A percentile compares a stretch with the other conserved stretches of the same genome.
These are phyloP conservation scores for Eurystomus gularis DNA, from an alignment of 2,113 vertebrate species.

Conservation along the genomic window DNA sequence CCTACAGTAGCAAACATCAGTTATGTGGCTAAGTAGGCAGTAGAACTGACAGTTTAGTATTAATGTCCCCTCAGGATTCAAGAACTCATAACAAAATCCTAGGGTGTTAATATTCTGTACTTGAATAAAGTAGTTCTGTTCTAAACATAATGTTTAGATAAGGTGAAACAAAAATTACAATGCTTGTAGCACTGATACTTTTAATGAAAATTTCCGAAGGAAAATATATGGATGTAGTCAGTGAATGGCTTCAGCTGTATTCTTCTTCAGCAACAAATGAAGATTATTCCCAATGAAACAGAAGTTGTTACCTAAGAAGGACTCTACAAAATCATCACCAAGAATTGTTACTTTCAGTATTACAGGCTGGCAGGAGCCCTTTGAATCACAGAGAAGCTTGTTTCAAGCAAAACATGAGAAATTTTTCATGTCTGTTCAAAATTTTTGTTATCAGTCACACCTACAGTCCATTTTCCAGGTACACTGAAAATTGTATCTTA, in stretches of 20 bases:
- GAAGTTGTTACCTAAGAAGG: background rate
- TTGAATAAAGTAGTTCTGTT: constrained; percentile 1
- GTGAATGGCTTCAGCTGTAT: background rate
- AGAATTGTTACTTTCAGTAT: background rate
- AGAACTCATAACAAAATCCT: background rate
- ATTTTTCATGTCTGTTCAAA: background rate
- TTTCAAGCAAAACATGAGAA: background rate
- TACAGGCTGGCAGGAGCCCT: background rate
- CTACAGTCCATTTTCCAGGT: background rate
- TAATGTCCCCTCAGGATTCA: background rate
- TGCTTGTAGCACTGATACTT: background rate
- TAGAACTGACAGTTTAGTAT: background rate
- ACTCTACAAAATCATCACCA: background rate
- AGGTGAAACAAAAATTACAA: background rate
- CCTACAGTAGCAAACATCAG: background rate
- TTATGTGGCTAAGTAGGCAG: background rate
- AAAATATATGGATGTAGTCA: background rate
- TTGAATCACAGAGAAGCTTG: background rate
- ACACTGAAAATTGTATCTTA: background rate
- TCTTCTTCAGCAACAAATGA: background rate
- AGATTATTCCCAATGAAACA: background rate
- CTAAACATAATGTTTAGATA: background rate
- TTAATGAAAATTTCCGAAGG: background rate
- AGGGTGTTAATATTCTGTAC: background rate
- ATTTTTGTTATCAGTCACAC: background rate